Evolutionary conservation across 2,797 vertebrate genomes (phyloP).

Genomic region (Alcedo quadribrachys): DNA sequence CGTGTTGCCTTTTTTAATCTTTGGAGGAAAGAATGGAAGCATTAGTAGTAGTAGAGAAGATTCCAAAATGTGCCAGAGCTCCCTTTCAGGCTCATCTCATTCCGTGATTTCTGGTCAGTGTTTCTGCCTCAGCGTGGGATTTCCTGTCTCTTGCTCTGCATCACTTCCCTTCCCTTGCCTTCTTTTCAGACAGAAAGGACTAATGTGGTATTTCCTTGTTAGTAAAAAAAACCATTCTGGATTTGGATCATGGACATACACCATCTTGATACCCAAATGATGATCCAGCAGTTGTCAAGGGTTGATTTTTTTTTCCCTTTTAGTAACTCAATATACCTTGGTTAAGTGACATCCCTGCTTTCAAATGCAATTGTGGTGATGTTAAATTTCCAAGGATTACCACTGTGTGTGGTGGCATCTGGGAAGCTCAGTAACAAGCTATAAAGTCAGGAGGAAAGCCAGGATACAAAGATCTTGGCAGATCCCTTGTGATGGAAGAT

Average conservation of each 20-base stretch:
- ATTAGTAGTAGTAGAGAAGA: not conserved
- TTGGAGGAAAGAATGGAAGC: not conserved
- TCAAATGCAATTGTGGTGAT: not conserved
- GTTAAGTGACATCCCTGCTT: not conserved
- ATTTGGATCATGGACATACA: not conserved
- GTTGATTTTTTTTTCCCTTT: not conserved
- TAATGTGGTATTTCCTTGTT: not conserved
- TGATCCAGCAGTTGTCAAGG: not conserved
- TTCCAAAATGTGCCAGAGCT: not conserved
- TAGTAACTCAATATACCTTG: not conserved
- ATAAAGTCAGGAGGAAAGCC: not conserved
- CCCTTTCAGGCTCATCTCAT: not conserved
- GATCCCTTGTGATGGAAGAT: not conserved
- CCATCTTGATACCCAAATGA: not conserved
- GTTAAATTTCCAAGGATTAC: not conserved
- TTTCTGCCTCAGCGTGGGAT: not conserved
- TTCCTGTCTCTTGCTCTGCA: not conserved
- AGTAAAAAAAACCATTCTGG: not conserved
- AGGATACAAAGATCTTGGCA: not conserved
- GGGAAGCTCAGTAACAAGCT: constrained; percentile 1
- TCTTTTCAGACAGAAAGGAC: not conserved
- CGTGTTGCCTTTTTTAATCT: not conserved
- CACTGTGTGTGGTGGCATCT: not conserved
- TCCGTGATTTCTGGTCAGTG: not conserved
- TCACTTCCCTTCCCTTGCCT: not conserved